phyloP scores from a whole-genome alignment of 2,797 vertebrate genomes.

The Manis javanica region DNA sequence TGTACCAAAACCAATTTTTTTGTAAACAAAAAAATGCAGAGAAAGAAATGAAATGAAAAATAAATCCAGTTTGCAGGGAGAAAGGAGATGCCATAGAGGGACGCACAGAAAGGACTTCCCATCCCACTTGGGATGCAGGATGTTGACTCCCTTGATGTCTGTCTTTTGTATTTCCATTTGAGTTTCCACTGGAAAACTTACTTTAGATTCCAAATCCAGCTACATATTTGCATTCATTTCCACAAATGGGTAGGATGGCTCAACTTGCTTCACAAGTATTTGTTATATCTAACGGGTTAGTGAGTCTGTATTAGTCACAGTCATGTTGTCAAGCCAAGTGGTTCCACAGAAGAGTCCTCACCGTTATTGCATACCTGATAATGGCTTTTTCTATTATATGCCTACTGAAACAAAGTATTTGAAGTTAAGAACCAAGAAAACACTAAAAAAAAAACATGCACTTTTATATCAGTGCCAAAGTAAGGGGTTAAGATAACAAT shows the following conservation, averaged over 20 bases:
- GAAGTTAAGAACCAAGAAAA: constrained; percentile 50
- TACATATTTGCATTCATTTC: background rate
- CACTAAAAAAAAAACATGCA: background rate
- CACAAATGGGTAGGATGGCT: background rate
- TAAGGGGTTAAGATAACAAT: constrained; percentile 26
- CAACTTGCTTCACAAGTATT: background rate
- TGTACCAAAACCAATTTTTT: background rate
- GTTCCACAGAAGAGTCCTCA: background rate
- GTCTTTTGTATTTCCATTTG: background rate
- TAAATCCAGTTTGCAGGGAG: background rate
- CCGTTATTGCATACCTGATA: background rate
- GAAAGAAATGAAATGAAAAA: constrained; percentile 19
- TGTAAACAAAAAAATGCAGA: background rate
- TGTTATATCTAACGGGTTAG: background rate
- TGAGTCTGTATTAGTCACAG: background rate
- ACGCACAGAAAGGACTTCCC: background rate
- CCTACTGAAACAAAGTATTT: background rate
- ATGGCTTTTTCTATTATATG: constrained; percentile 14
- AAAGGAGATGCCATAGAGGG: background rate
- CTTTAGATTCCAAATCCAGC: background rate
- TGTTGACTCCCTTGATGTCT: background rate
- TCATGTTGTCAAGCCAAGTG: background rate
- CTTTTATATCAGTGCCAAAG: constrained; percentile 35
- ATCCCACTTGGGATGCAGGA: background rate
- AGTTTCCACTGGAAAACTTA: background rate